Percentiles rank a stretch among this genome's conserved stretches.
These are phyloP conservation scores for Rapana venosa DNA, from an alignment of 2,888 invertebrate genomes.

Conservation along the genomic window DNA sequence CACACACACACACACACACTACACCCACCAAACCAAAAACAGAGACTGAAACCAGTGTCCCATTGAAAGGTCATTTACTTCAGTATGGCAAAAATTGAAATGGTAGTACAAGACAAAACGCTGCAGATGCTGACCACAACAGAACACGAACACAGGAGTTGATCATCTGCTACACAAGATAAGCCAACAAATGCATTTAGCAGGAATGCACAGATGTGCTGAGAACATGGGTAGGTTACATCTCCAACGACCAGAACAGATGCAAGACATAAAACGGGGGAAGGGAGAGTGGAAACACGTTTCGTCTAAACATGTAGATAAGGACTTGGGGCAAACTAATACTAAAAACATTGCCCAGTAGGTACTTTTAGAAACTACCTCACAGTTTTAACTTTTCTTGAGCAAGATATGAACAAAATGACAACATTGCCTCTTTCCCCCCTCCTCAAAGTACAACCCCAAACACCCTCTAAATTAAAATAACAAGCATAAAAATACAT, in stretches of 20 bases:
- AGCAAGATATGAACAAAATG: background rate
- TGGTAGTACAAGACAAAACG: slow-evolving; percentile 36
- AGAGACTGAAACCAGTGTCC: background rate
- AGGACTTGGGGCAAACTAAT: too few relatives aligned
- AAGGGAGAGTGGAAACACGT: too few relatives aligned
- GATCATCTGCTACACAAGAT: background rate
- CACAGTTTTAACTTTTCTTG: background rate
- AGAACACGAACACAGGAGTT: background rate
- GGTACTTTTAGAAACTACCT: background rate
- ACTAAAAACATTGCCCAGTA: background rate
- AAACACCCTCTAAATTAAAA: background rate
- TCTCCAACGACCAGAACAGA: too few relatives aligned
- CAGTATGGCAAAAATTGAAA: slow-evolving; percentile 49
- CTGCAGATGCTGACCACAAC: slow-evolving; percentile 29
- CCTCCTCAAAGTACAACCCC: background rate
- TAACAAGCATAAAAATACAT: background rate
- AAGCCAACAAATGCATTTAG: slow-evolving; percentile 14
- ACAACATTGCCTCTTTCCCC: background rate
- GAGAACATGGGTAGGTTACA: background rate
- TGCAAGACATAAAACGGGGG: too few relatives aligned
- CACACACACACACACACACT: slow-evolving; percentile 5
- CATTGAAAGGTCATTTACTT: slow-evolving; percentile 46
- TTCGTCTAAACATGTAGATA: too few relatives aligned
- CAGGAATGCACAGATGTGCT: background rate
- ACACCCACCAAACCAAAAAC: background rate